Evolutionary conservation across 2,888 invertebrate genomes (phyloP).

Genomic region (Hemaris fuciformis): DNA sequence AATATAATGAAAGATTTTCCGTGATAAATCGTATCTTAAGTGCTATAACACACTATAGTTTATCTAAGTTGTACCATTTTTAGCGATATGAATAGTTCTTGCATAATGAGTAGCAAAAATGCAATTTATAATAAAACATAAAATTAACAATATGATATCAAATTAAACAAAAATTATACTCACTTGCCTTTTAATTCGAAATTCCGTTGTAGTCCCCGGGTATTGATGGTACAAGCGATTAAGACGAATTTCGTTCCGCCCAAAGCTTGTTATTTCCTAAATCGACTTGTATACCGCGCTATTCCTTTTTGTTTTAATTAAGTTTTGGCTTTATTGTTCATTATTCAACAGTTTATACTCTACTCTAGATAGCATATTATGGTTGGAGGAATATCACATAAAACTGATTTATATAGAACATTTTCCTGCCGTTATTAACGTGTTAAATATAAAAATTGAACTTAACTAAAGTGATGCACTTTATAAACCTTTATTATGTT

Average conservation of each 20-base stretch:
- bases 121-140: too few species aligned
- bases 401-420: not conserved
- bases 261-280: constrained; percentile 39
- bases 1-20: too few species aligned
- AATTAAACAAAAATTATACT: not conserved
- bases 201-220: not conserved
- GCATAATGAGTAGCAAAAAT: too few species aligned
- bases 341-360: not conserved
- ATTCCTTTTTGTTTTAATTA: constrained; percentile 36
- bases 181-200: not conserved
- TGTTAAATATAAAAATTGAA: not conserved
- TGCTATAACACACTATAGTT: too few species aligned
- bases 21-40: too few species aligned
- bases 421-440: not conserved
- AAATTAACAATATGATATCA: too few species aligned
- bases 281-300: constrained; percentile 38
- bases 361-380: not conserved
- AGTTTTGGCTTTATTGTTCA: constrained; percentile 19
- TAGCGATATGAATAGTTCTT: too few species aligned
- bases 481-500: not conserved
- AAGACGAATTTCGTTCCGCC: constrained; percentile 31
- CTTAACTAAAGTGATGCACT: too few species aligned
- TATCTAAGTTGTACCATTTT: too few species aligned
- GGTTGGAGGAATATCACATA: not conserved
- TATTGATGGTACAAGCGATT: constrained; percentile 28